Evolutionary conservation across 2,113 vertebrate species (phyloP).

Genomic region (Xiphophorus maculatus): DNA sequence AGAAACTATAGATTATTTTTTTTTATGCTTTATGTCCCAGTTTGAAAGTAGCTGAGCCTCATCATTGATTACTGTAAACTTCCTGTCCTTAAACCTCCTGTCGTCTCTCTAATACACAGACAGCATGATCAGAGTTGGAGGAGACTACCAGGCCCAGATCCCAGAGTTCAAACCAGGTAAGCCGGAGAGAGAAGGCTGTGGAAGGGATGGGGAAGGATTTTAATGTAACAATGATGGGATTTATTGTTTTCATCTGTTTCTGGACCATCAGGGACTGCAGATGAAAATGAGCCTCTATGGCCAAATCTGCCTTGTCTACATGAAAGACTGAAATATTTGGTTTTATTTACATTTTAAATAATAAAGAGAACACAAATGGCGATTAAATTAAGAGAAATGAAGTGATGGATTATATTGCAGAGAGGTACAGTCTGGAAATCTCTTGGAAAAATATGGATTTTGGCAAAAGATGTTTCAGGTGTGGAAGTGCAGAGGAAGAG

Average conservation of each 20-base stretch:
- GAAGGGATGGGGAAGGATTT: conserved; percentile 1
- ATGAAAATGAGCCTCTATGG: neutral
- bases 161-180: conserved; percentile 93
- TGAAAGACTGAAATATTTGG: neutral
- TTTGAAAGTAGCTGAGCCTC: neutral
- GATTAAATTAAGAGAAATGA: too few relatives aligned
- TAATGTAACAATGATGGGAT: neutral
- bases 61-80: neutral
- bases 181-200: neutral
- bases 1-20: neutral
- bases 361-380: too few relatives aligned
- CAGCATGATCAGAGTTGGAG: conserved; percentile 94
- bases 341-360: neutral
- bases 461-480: neutral
- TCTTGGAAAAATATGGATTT: too few relatives aligned
- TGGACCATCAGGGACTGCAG: neutral
- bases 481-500: neutral
- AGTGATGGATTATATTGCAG: too few relatives aligned
- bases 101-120: conserved; percentile 72
- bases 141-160: conserved; percentile 93
- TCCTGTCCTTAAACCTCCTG: neutral
- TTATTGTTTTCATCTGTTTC: neutral
- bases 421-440: too few relatives aligned
- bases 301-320: neutral
- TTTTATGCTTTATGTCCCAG: neutral